A percentile compares a stretch with the other conserved stretches of the same genome.
Evolutionary conservation across 2,888 invertebrate genomes (phyloP).

Genomic region (Monochamus alternatus): DNA sequence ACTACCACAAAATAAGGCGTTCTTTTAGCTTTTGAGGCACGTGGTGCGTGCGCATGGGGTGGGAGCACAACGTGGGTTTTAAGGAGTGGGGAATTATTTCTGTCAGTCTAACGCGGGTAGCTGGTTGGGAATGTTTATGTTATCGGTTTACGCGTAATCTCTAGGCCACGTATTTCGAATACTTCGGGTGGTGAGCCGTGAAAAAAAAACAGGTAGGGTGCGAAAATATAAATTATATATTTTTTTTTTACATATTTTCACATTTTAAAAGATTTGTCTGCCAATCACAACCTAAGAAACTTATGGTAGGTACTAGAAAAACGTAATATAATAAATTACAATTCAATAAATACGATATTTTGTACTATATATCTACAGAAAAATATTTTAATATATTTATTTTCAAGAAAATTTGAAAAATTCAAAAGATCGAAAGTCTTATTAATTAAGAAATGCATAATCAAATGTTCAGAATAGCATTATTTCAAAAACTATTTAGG

Average conservation of each 20-base stretch:
- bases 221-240: neutral
- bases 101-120: conserved; percentile 66
- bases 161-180: conserved; percentile 32
- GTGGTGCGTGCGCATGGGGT: conserved; percentile 69
- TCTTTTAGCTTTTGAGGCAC: conserved; percentile 58
- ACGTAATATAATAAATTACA: too few relatives aligned
- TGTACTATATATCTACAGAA: too few relatives aligned
- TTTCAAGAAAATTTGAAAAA: too few relatives aligned
- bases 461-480: too few relatives aligned
- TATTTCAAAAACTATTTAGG: too few relatives aligned
- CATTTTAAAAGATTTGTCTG: neutral
- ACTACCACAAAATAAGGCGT: conserved; percentile 54
- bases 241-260: conserved; percentile 18
- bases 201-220: conserved; percentile 24
- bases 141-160: conserved; percentile 49
- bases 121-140: conserved; percentile 56
- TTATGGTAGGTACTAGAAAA: too few relatives aligned
- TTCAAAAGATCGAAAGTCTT: too few relatives aligned
- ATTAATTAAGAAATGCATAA: too few relatives aligned
- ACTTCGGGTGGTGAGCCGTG: conserved; percentile 34
- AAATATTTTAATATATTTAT: too few relatives aligned
- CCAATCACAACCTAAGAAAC: too few relatives aligned
- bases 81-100: conserved; percentile 57
- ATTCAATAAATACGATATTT: too few relatives aligned
- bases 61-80: conserved; percentile 64